These are phyloP conservation scores for Aphodius sticticus DNA, from an alignment of 2,888 invertebrate genomes.

Conservation along the genomic window DNA sequence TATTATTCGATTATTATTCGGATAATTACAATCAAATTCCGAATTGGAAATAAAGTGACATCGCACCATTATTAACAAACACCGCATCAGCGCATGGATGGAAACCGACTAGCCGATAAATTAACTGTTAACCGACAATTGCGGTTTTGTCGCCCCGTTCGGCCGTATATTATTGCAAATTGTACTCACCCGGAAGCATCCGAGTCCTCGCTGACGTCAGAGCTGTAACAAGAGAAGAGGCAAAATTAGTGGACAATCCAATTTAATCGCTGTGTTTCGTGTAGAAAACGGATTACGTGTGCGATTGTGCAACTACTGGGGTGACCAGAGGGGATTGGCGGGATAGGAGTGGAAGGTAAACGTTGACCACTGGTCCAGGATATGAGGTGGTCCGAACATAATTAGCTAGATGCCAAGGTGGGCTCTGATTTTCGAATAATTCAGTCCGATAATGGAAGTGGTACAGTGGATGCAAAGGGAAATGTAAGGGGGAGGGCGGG, in stretches of 20 bases:
- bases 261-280: constrained; percentile 43
- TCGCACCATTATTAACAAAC: background rate
- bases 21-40: background rate
- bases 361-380: constrained; percentile 35
- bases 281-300: constrained; percentile 38
- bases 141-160: constrained; percentile 5
- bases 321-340: constrained; percentile 23
- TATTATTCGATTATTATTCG: background rate
- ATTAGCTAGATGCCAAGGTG: background rate
- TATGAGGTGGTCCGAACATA: constrained; percentile 33
- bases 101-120: background rate
- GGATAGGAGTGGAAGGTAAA: background rate
- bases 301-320: constrained; percentile 34
- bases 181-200: constrained; percentile 50
- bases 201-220: constrained; percentile 50
- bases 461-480: too few species aligned
- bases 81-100: background rate
- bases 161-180: constrained; percentile 26
- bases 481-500: too few species aligned
- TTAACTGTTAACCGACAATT: background rate
- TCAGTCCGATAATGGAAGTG: too few species aligned
- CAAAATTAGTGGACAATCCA: constrained; percentile 47
- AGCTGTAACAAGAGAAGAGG: constrained; percentile 50
- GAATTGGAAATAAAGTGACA: background rate
- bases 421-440: too few species aligned